Evolutionary conservation across 2,888 invertebrate genomes (phyloP).

Genomic region (Diaperis boleti): DNA sequence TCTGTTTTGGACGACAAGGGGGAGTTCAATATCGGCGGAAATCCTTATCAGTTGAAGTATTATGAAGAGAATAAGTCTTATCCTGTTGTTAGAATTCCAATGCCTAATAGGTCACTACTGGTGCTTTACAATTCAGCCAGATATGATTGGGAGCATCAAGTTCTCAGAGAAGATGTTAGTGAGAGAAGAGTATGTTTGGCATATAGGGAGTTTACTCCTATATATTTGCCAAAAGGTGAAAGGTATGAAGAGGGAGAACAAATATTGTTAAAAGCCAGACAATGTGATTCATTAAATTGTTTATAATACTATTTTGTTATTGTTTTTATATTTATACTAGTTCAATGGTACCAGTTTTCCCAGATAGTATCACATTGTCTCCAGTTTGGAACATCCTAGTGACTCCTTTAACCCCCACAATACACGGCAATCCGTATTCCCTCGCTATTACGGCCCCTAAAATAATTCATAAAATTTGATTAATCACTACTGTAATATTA

Average conservation of each 20-base stretch:
- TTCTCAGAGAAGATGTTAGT: slow-evolving; percentile 85
- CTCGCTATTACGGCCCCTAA: slow-evolving; percentile 85
- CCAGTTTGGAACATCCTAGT: slow-evolving; percentile 79
- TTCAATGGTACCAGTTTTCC: slow-evolving; percentile 64
- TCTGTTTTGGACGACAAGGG: slow-evolving; percentile 65
- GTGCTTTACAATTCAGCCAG: slow-evolving; percentile 87
- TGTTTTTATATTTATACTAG: slow-evolving; percentile 11
- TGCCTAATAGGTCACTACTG: slow-evolving; percentile 87
- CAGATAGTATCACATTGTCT: slow-evolving; percentile 70
- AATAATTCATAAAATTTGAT: slow-evolving; percentile 34
- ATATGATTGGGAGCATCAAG: slow-evolving; percentile 93
- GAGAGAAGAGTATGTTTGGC: slow-evolving; percentile 91
- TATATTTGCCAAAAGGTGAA: slow-evolving; percentile 77
- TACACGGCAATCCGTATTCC: slow-evolving; percentile 86
- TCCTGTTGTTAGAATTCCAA: slow-evolving; percentile 81
- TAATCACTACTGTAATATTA: no score
- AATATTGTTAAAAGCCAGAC: slow-evolving; percentile 71
- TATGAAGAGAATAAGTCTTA: slow-evolving; percentile 38
- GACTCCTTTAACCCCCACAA: slow-evolving; percentile 80
- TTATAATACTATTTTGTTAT: neutral
- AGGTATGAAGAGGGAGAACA: slow-evolving; percentile 70
- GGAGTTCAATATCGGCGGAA: slow-evolving; percentile 52
- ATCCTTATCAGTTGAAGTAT: slow-evolving; percentile 49
- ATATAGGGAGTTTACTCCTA: slow-evolving; percentile 92
- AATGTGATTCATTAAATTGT: slow-evolving; percentile 59